These are phyloP conservation scores for Oreortyx pictus DNA, from an alignment of 2,797 vertebrate genomes.

Conservation along the genomic window DNA sequence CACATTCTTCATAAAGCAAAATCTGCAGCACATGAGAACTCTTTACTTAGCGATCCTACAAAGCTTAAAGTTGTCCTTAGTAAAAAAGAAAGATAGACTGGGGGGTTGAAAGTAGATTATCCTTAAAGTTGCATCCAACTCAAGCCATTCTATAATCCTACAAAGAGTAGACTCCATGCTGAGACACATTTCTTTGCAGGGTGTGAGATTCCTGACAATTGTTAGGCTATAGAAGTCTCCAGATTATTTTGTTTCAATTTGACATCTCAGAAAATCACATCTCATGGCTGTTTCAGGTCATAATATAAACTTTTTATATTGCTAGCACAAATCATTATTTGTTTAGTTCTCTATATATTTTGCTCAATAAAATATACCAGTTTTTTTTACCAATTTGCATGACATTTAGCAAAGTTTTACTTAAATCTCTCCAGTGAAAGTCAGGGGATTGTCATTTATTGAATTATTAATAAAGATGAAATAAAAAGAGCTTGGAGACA, in stretches of 20 bases:
- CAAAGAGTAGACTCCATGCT: background rate
- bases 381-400: background rate
- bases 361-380: background rate
- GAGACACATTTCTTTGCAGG: background rate
- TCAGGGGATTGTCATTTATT: background rate
- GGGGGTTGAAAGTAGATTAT: background rate
- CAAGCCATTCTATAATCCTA: background rate
- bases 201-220: background rate
- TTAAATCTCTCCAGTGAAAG: background rate
- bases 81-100: background rate
- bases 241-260: background rate
- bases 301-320: background rate
- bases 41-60: background rate
- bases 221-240: background rate
- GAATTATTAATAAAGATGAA: background rate
- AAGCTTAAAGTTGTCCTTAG: background rate
- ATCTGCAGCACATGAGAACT: background rate
- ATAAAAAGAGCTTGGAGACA: background rate
- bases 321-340: background rate
- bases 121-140: background rate
- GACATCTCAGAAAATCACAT: background rate
- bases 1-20: background rate
- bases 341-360: background rate
- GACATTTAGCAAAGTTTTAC: background rate
- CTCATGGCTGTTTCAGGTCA: background rate